Evolutionary conservation across 2,113 vertebrate species (phyloP).

Genomic region (Cochlearius cochlearius): DNA sequence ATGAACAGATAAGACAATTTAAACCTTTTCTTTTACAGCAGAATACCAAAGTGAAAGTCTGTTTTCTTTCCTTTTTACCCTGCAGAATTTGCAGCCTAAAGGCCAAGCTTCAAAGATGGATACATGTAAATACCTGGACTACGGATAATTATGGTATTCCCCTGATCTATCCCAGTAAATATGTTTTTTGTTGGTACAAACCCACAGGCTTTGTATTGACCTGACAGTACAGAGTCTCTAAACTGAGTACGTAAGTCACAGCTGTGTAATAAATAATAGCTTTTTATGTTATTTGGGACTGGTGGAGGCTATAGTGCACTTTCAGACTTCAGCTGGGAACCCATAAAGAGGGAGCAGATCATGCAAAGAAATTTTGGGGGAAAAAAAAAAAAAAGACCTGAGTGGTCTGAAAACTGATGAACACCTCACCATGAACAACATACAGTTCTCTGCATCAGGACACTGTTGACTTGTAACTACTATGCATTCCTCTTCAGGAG

Average conservation of each 20-base stretch:
- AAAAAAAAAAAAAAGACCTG: too few relatives aligned
- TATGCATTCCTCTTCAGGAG: neutral
- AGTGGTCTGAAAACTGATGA: neutral
- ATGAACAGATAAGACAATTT: neutral
- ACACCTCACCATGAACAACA: neutral
- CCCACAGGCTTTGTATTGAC: neutral
- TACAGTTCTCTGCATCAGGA: too few relatives aligned
- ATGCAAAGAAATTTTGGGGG: neutral
- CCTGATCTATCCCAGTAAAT: neutral
- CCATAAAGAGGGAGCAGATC: rapidly evolving
- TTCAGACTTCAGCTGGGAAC: neutral
- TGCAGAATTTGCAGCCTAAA: neutral
- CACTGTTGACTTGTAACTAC: neutral
- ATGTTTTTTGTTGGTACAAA: neutral
- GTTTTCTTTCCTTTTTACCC: neutral
- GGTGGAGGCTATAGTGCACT: neutral
- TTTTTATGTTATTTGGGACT: neutral
- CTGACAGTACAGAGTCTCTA: neutral
- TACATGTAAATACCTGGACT: neutral
- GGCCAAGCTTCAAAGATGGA: neutral
- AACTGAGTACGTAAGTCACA: neutral
- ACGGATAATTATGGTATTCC: neutral
- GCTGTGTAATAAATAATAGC: rapidly evolving
- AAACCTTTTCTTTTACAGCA: neutral
- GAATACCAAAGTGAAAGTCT: neutral